Evolutionary conservation across 2,797 vertebrate genomes (phyloP).

Genomic region (Todus mexicanus): DNA sequence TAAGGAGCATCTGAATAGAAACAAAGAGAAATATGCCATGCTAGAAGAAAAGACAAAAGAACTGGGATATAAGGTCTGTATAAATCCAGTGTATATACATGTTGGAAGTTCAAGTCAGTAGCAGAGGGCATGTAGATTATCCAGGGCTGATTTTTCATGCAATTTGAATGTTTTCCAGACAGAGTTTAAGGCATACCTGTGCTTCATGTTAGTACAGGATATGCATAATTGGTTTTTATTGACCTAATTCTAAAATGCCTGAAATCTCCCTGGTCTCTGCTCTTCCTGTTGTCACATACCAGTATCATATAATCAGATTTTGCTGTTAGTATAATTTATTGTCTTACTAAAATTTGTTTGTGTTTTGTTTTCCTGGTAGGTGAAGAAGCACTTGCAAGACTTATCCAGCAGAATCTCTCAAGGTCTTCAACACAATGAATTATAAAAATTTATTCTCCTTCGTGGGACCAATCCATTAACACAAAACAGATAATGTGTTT

Average conservation of each 20-base stretch:
- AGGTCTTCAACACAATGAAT: slow-evolving; percentile 91
- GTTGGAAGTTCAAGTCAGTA: not conserved
- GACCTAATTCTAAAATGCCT: not conserved
- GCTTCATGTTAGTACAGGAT: not conserved
- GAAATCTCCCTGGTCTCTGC: not conserved
- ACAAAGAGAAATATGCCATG: slow-evolving; percentile 85
- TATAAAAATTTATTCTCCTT: slow-evolving; percentile 71
- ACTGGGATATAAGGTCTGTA: slow-evolving; percentile 91
- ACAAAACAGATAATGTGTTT: not conserved
- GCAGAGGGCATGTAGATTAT: not conserved
- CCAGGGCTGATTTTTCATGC: not conserved
- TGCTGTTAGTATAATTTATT: not conserved
- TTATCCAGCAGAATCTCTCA: slow-evolving; percentile 87
- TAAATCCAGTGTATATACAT: not conserved
- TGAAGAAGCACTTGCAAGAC: slow-evolving; percentile 97
- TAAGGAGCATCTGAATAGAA: slow-evolving; percentile 86
- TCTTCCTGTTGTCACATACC: not conserved
- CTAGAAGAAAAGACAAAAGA: slow-evolving; percentile 91
- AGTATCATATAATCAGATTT: not conserved
- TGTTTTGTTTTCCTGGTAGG: slow-evolving; percentile 72
- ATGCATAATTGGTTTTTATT: not conserved
- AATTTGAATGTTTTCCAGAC: not conserved
- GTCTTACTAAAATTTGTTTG: not conserved
- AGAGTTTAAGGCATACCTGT: not conserved
- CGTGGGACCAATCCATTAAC: not conserved